Percentiles rank a stretch among this genome's conserved stretches.
These are phyloP conservation scores for Acrossocheilus fasciatus DNA, from an alignment of 2,797 vertebrate species.

Conservation along the genomic window DNA sequence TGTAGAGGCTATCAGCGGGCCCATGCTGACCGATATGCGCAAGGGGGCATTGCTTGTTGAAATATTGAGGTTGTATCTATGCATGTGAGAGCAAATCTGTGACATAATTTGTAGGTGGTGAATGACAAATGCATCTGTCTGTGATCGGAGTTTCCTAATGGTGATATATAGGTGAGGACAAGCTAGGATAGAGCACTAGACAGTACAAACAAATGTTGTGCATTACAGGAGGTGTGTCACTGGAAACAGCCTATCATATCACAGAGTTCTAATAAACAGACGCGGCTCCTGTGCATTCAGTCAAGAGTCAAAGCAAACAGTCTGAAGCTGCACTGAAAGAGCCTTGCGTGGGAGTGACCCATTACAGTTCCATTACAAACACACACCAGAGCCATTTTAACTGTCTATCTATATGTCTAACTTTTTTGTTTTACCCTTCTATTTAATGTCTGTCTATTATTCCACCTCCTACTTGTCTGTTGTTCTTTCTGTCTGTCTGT, in stretches of 20 bases:
- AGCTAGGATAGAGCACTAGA: constrained; percentile 12
- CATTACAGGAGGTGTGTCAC: constrained; percentile 47
- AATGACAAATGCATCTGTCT: constrained; percentile 55
- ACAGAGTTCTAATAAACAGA: constrained; percentile 65
- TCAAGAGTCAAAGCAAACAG: constrained; percentile 69
- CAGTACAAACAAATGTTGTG: constrained; percentile 26
- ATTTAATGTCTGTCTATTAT: background rate
- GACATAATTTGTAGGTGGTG: constrained; percentile 63
- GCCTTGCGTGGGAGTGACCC: constrained; percentile 46
- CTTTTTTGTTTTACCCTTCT: background rate
- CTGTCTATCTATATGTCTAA: background rate
- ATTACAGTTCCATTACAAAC: constrained; percentile 39
- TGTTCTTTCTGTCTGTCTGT: background rate
- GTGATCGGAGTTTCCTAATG: background rate
- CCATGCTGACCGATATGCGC: background rate
- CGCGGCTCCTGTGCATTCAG: constrained; percentile 37
- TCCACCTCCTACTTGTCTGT: background rate
- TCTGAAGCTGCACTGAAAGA: constrained; percentile 52
- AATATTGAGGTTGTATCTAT: background rate
- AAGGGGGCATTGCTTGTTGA: constrained; percentile 10
- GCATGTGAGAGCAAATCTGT: background rate
- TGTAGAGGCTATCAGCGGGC: background rate
- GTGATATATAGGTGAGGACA: constrained; percentile 48
- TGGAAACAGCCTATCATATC: constrained; percentile 62
- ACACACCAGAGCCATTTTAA: background rate